Percentiles rank a stretch among this genome's conserved stretches.
Evolutionary conservation across 1,140 invertebrate genomes (phyloP).

Genomic region (Gonatopus flavifemur): DNA sequence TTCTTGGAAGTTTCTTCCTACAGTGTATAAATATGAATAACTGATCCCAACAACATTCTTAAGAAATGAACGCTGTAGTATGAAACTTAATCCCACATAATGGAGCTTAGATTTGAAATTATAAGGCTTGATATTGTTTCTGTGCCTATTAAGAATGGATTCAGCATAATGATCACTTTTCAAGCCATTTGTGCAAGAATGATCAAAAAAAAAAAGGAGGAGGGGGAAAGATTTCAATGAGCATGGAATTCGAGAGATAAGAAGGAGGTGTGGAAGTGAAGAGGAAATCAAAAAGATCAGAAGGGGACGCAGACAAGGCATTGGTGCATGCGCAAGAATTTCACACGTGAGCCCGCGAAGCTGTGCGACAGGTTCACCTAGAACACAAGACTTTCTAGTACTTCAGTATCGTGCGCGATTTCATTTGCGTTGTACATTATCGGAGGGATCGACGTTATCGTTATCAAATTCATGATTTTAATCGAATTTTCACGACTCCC

Average conservation of each 20-base stretch:
- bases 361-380: conserved; percentile 40
- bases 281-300: conserved; percentile 6
- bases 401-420: conserved; percentile 52
- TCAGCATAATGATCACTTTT: too few species aligned
- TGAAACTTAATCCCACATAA: too few species aligned
- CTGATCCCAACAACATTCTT: too few species aligned
- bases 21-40: too few species aligned
- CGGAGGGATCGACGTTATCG: neutral
- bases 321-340: conserved; percentile 52
- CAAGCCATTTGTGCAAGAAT: too few species aligned
- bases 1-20: too few species aligned
- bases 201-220: neutral
- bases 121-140: too few species aligned
- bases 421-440: conserved; percentile 38
- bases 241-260: conserved; percentile 3
- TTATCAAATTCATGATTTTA: neutral
- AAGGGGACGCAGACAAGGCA: conserved; percentile 19
- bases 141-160: too few species aligned
- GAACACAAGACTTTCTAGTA: conserved; percentile 43
- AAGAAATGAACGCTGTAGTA: too few species aligned
- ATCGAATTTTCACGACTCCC: too few species aligned
- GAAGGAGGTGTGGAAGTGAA: conserved; percentile 18
- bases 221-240: neutral
- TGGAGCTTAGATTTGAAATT: too few species aligned
- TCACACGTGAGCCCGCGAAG: conserved; percentile 56